Conservation (phyloP, 2,113 vertebrate species). For the Halichoeres trimaculatus region DNA sequence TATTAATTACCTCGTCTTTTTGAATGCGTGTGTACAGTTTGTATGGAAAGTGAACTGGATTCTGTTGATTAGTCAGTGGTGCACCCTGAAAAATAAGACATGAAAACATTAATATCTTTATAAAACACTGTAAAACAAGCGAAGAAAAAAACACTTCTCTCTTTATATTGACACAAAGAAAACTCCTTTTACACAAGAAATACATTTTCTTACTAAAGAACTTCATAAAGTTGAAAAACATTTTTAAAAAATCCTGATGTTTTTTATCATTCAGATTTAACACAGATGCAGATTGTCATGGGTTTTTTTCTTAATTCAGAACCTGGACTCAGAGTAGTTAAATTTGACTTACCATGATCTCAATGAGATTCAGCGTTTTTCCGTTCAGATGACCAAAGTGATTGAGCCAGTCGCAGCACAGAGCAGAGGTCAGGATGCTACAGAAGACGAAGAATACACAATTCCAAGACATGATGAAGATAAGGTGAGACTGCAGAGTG, state of each 20-base stretch:
- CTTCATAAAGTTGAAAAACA: no score
- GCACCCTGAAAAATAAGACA: constrained; percentile 42
- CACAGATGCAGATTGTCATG: no score
- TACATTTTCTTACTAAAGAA: no score
- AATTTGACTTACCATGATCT: constrained; percentile 44
- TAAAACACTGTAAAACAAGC: no score
- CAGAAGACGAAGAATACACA: background rate
- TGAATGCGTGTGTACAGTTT: background rate
- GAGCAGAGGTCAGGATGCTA: background rate
- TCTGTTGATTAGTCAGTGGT: background rate
- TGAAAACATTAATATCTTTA: background rate
- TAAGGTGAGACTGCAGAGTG: background rate
- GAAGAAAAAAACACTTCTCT: no score
- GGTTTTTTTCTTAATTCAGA: background rate
- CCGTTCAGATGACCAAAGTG: constrained; percentile 24
- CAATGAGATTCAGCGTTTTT: background rate
- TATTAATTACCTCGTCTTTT: constrained; percentile 6
- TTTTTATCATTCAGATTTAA: no score
- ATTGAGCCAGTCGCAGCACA: constrained; percentile 62
- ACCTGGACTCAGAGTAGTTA: background rate
- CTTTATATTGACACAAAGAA: no score
- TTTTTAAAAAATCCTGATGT: no score
- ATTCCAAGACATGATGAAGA: constrained; percentile 13
- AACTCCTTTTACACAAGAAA: no score
- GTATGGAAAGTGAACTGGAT: constrained; percentile 11